phyloP scores from a whole-genome alignment of 2,797 vertebrate genomes.

The Odontamblyopus lacepedii region DNA sequence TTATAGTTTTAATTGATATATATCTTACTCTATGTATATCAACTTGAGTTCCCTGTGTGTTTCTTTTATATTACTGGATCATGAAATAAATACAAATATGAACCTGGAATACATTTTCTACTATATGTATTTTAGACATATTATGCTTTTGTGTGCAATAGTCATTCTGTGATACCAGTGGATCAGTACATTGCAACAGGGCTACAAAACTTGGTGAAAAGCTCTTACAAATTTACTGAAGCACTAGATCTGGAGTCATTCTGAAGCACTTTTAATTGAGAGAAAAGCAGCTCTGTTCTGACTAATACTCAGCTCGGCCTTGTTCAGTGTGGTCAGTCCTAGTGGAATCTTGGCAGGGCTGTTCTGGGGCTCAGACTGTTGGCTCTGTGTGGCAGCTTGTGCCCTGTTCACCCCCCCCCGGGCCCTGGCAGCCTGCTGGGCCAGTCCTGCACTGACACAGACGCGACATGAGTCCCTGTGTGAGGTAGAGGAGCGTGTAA shows the following conservation, averaged over 20 bases:
- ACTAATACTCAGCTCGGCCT: slow-evolving; percentile 10
- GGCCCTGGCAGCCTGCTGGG: slow-evolving; percentile 41
- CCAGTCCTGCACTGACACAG: slow-evolving; percentile 31
- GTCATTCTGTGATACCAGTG: too few relatives aligned
- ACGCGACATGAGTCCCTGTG: slow-evolving; percentile 14
- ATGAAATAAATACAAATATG: too few relatives aligned
- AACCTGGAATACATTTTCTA: too few relatives aligned
- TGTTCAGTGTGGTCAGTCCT: slow-evolving; percentile 35
- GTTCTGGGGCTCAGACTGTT: slow-evolving; percentile 36
- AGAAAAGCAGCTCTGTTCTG: neutral
- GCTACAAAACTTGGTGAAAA: too few relatives aligned
- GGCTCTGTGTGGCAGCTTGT: slow-evolving; percentile 46
- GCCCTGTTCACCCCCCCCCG: slow-evolving; percentile 50
- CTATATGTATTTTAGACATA: too few relatives aligned
- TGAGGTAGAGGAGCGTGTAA: slow-evolving; percentile 11
- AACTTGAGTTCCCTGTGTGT: too few relatives aligned
- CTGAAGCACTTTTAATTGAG: neutral
- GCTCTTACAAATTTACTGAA: neutral
- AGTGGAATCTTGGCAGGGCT: slow-evolving; percentile 59
- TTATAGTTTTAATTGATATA: too few relatives aligned
- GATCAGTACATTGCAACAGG: too few relatives aligned
- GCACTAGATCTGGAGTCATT: neutral
- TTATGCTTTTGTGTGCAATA: too few relatives aligned
- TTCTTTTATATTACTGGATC: too few relatives aligned
- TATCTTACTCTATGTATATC: too few relatives aligned